Base-by-base conservation (phyloP, 2,113 vertebrate genomes). In the Catharus minimus region DNA sequence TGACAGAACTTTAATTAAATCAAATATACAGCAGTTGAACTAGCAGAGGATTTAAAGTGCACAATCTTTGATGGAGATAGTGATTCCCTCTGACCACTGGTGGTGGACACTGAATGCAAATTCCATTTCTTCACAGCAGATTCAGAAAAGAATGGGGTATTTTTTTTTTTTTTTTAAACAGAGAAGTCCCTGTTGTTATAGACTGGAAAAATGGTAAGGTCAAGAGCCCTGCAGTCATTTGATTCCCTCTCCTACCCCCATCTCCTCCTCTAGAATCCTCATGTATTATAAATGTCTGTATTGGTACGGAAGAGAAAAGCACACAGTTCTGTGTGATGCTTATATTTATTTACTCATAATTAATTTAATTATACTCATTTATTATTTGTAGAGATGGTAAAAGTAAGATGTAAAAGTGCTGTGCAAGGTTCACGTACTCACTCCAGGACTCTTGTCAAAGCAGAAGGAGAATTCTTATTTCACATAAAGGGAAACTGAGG, bases 1-100 rank as follows among this genome's bases (percentile, higher is more conserved):
- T 97, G 94, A 67, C 95, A 95, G 88, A 93, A 91, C 86, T 95
- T 95, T 95, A 97, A 96, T 96, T 97, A 96, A 96, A 94, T 94
- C 79, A 93, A 92, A 94, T 84, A 82, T 53, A 94, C 75, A 91
- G 86, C 62, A 61, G 79, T 86, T 78, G 86, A 96, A 92, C 67
- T 93, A 92, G 92, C 95, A 95, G 92, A 96, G 92, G 93, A 94
- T 94, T 96, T 96, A 88, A 94, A 96, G 90, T 79, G 82, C 84
- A 84, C 68, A 55, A 0, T 92, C 92, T 89, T 81, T 89, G 92
- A 91, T 73, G 72, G 84, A 92, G 77, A 88, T 79, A 69, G 82
- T 85, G 95, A 94, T 95, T 96, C 69, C 88, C 93, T 89, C 69
- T 92, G 93, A 96, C 95, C 86, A 83, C 24, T 56, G 71, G 32